Conservation (phyloP, 2,113 vertebrate genomes). For the Mungos mungo region DNA sequence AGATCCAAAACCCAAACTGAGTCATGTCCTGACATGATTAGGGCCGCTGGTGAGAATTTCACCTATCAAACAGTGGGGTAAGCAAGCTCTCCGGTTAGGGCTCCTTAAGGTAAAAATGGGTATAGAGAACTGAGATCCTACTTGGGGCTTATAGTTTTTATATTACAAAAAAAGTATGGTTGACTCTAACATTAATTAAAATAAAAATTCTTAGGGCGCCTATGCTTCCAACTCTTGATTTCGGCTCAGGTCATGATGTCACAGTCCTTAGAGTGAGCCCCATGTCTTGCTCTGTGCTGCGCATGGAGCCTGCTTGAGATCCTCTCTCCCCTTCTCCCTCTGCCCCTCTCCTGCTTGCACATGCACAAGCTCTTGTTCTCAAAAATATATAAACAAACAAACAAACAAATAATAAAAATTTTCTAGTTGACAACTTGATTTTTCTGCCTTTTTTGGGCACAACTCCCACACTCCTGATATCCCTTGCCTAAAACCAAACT, state of each 20-base stretch:
- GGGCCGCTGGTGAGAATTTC: not conserved
- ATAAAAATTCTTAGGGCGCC: constrained; percentile 7
- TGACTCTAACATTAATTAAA: constrained; percentile 24
- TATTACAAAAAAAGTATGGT: not conserved
- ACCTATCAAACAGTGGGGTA: not conserved
- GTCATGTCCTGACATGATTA: not conserved
- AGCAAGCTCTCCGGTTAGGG: not conserved
- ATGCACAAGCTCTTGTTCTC: too few relatives aligned
- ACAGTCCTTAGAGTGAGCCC: too few relatives aligned
- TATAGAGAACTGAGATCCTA: not conserved
- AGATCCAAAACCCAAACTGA: constrained; percentile 1
- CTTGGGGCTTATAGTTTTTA: not conserved
- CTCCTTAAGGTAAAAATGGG: constrained; percentile 32
- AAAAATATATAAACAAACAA: too few relatives aligned
- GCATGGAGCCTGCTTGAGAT: too few relatives aligned
- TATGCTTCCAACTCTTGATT: too few relatives aligned
- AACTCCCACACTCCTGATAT: not conserved
- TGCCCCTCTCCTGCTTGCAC: too few relatives aligned
- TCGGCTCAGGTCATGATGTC: too few relatives aligned
- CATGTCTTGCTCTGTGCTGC: too few relatives aligned
- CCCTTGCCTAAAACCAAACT: constrained; percentile 24
- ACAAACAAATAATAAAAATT: constrained; percentile 30
- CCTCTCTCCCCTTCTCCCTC: too few relatives aligned
- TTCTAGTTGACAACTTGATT: not conserved
- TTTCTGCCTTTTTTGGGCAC: constrained; percentile 6